Base-by-base conservation (phyloP, 2,797 vertebrate species). In the Decapterus maruadsi region DNA sequence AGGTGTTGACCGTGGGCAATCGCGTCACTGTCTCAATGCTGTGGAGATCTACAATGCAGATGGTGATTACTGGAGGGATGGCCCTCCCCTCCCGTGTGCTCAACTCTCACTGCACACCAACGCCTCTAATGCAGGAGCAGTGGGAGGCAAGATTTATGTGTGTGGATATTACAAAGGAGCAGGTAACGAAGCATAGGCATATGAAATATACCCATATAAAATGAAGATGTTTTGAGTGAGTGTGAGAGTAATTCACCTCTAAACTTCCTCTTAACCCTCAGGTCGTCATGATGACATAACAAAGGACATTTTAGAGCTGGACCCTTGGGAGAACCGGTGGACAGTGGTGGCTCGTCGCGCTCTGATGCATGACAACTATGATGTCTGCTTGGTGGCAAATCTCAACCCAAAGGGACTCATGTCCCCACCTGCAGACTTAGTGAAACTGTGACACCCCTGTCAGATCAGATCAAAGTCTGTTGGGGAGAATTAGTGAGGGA, bases 11-110 rank as follows among this genome's bases (percentile, higher is more conserved):
- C 90, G 93, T 64, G 98, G 98, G 26, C 98, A 99, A 72, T 96
- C 96, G 22, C 96, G 98, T 17, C 97, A 94, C 82, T 99, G 98
- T 73, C 97, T 99, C 1, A 95, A 97, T 54, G 92, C 86, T 6
- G 96, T 99, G 66, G 98, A 99, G 91, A 98, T 99, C 87, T 99
- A 99, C 88, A 99, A 97, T 56, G 93, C 96, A 1, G 98, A 99
- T 20, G 96, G 96, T 59, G 95, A 98, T 86, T 97, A 95, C 62
- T 99, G 98, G 98, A 96, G 96, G 77, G 96, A 97, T 3, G 98
- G 98, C 9, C 96, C 97, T 59, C 87, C 93, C 6, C 95, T 99
- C 87, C 98, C 97, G 9, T 96, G 89, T 77, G 95, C 98, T 1
- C 95, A 98, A n/a, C 96, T 99, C 12, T 95, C 97, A 20, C 94